Evolutionary conservation across 1,140 invertebrate genomes (phyloP), one percentile per base, ranked within the genome.

Genomic region (Drosophila sproati): DNA sequence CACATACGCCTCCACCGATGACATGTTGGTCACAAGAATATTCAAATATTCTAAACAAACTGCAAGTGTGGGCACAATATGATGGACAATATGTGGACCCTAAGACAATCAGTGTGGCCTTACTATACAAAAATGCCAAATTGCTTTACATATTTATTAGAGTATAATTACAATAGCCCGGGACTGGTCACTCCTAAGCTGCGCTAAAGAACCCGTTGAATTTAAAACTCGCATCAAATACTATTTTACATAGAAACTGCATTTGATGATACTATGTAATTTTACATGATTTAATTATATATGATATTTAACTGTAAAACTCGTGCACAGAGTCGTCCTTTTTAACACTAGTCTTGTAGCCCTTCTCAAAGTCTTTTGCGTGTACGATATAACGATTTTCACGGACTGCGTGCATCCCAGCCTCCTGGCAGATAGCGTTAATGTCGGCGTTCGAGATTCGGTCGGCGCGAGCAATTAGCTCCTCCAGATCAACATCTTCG

Each of bases 341-440:
- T 93, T 99, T 99, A 72, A 99, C 99, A 92, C 99, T 99, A 91
- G 99, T 98, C 92, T 99, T 99, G 93, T 99, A 99, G n/a, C 94
- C 94, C 97, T 99, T 99, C 92, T 99, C 99, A 92, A 99, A 99
- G 93, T 99, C 99, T 94, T 99, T 99, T 0, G 97, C 96, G 41
- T 99, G 93, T 10, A 99, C 98, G 75, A 99, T 98, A 93, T 91
- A 92, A 56, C 99, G 96, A 94, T 99, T 99, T 93, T 99, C 98
- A 61, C 99, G 94, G 0, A 99, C 98, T 4, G 99, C 99, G 93
- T 99, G 98, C 96, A 96, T 96, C 73, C 95, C 95, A 51, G 98
- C 98, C 94, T 99, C 99, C 94, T 99, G 99, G 93, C 98, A 99
- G 92, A 99, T 99, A 6, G 99, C 98, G 93, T 99, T 99, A 71